A percentile compares a stretch with the other conserved stretches of the same genome.
These are phyloP conservation scores for Gephyroberyx darwinii DNA, from an alignment of 2,797 vertebrate species.

Conservation along the genomic window DNA sequence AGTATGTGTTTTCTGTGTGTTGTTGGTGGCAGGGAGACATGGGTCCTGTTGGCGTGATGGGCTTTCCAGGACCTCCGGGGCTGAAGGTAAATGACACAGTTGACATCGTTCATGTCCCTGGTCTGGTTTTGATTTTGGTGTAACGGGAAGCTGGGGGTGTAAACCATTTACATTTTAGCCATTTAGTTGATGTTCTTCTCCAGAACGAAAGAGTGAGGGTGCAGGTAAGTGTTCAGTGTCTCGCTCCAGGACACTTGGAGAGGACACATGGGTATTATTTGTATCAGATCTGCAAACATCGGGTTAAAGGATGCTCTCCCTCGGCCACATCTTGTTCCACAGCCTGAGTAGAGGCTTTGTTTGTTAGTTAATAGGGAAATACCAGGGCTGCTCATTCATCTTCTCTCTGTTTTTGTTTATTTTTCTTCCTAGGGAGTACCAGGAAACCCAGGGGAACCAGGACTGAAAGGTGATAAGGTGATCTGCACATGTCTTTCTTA, in stretches of 20 bases:
- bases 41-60: conserved; percentile 87
- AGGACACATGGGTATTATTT: not conserved
- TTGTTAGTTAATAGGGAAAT: conserved; percentile 3
- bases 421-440: conserved; percentile 85
- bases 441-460: conserved; percentile 93
- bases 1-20: conserved; percentile 40
- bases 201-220: not conserved
- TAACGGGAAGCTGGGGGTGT: not conserved
- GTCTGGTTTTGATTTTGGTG: conserved; percentile 9
- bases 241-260: not conserved
- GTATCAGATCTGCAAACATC: not conserved
- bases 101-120: not conserved
- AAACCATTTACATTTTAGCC: not conserved
- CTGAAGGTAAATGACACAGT: conserved; percentile 84
- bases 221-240: not conserved
- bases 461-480: conserved; percentile 99
- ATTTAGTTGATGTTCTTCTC: not conserved
- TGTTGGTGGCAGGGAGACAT: conserved; percentile 88
- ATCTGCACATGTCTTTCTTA: conserved; percentile 92
- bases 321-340: not conserved
- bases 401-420: conserved; percentile 12
- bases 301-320: not conserved
- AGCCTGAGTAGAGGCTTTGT: not conserved
- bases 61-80: conserved; percentile 89
- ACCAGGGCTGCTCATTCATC: conserved; percentile 3